A percentile compares a stretch with the other conserved stretches of the same genome.
Evolutionary conservation across 2,113 vertebrate species (phyloP).

Genomic region (Ciconia maguari): DNA sequence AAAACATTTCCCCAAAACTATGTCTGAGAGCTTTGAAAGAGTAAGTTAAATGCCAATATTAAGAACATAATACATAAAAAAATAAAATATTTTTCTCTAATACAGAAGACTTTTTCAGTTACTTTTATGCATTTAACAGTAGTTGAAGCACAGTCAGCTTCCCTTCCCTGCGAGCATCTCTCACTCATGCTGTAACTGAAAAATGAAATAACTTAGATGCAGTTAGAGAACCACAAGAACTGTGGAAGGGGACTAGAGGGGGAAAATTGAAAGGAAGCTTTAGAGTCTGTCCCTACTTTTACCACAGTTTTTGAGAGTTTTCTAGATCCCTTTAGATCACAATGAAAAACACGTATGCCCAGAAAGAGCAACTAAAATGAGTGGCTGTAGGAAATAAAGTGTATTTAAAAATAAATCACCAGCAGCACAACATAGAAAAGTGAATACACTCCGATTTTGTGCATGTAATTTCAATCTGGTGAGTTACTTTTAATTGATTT

Average conservation of each 20-base stretch:
- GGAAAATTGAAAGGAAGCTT: background rate
- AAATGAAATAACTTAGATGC: background rate
- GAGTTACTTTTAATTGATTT: background rate
- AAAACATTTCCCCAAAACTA: background rate
- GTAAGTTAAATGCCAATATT: background rate
- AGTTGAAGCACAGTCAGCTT: background rate
- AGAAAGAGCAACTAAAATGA: background rate
- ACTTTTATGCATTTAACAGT: background rate
- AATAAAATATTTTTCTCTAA: background rate
- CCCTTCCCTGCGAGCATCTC: background rate
- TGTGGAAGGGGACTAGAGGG: background rate
- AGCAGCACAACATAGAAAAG: background rate
- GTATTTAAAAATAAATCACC: background rate
- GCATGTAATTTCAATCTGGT: background rate
- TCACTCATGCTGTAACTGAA: background rate
- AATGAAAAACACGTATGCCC: background rate
- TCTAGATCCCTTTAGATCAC: background rate
- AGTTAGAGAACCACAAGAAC: background rate
- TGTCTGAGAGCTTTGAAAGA: slow-evolving; percentile 5
- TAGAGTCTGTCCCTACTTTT: background rate
- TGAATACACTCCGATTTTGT: background rate
- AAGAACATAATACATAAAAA: background rate
- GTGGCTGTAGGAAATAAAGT: background rate
- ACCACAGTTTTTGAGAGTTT: background rate
- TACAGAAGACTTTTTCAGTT: background rate